Evolutionary conservation across 1,140 invertebrate genomes (phyloP), one percentile per base, ranked within the genome.

Genomic region (Lordiphosa collinella): DNA sequence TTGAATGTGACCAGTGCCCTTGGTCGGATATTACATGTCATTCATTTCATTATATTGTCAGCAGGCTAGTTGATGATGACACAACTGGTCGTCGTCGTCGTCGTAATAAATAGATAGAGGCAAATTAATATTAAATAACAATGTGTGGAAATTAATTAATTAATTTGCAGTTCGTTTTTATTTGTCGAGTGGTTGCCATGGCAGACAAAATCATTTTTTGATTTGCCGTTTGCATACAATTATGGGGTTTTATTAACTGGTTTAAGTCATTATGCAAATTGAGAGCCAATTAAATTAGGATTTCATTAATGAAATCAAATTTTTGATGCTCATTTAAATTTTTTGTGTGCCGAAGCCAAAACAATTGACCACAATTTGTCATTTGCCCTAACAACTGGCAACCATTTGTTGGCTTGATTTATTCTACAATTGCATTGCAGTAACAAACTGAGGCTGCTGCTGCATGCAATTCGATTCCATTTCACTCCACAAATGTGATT

Each of bases 1-100:
- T 69, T 41, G 22, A 4, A 25, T 25, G 22, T 46, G 10, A 41
- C 43, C 48, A 47, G 43, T 54, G 65, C 52, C 50, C 44, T 44
- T 35, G 12, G 29, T 43, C 34, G 36, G 37, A 48, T 50, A 56
- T 67, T 80, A 75, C 78, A 78, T 82, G 66, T 75, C 76, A 76
- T 76, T 82, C 71, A 82, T 72, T 82, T 80, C 62, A 82, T 67
- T 76, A 82, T 65, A 71, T 54, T 76, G 76, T 82, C 76, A 67
- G 71, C 40, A 40, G 47, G 52, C 43, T 36, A 41, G 34, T 41
- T 43, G 52, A 57, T 47, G 55, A 66, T n/a, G n/a, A n/a, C 56
- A 46, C 32, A 18, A 18, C 16, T 2, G 3, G 16, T 2, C 36
- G 22, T 38, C 34, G n/a, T n/a, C n/a, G n/a, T n/a, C n/a, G n/a